A percentile compares a stretch with the other conserved stretches of the same genome.
These are phyloP conservation scores for Mimumesa dahlbomi DNA, from an alignment of 2,888 invertebrate species.

Conservation along the genomic window DNA sequence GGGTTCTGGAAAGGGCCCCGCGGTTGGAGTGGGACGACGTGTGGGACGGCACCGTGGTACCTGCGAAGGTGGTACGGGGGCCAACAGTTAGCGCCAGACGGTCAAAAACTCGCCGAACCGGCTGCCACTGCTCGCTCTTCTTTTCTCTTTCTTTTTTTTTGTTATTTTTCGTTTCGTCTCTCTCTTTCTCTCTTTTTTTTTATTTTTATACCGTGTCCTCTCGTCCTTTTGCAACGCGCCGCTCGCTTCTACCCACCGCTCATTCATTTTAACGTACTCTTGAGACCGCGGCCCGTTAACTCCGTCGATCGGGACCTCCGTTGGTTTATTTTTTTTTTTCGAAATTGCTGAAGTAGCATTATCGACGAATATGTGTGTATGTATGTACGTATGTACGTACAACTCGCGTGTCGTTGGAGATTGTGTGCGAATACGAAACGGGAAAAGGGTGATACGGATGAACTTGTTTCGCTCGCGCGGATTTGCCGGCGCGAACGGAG, in stretches of 20 bases:
- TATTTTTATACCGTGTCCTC: too few relatives aligned
- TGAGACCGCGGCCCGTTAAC: neutral
- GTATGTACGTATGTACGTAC: too few relatives aligned
- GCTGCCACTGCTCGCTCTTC: slow-evolving; percentile 60
- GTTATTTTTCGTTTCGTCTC: slow-evolving; percentile 3
- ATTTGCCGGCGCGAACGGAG: too few relatives aligned
- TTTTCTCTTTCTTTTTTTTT: slow-evolving; percentile 19
- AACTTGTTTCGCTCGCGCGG: too few relatives aligned
- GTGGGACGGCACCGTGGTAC: slow-evolving; percentile 63
- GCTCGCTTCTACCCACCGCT: slow-evolving; percentile 28
- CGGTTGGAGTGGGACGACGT: slow-evolving; percentile 60
- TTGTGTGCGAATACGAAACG: too few relatives aligned
- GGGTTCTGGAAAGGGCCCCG: slow-evolving; percentile 42
- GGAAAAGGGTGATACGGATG: too few relatives aligned
- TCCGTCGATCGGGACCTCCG: too few relatives aligned
- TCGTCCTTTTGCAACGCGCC: slow-evolving; percentile 34
- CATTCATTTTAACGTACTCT: slow-evolving; percentile 34
- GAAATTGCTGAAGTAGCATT: too few relatives aligned
- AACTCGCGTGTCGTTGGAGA: too few relatives aligned
- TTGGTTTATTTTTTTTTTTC: too few relatives aligned
- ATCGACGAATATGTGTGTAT: too few relatives aligned
- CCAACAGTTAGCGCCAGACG: slow-evolving; percentile 76
- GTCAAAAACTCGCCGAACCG: slow-evolving; percentile 77
- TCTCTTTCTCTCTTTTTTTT: too few relatives aligned
- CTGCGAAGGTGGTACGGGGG: slow-evolving; percentile 63